These are phyloP conservation scores for Eunapius fragilis DNA, from an alignment of 37 sponge, comb jelly and placozoan species.

Conservation along the genomic window DNA sequence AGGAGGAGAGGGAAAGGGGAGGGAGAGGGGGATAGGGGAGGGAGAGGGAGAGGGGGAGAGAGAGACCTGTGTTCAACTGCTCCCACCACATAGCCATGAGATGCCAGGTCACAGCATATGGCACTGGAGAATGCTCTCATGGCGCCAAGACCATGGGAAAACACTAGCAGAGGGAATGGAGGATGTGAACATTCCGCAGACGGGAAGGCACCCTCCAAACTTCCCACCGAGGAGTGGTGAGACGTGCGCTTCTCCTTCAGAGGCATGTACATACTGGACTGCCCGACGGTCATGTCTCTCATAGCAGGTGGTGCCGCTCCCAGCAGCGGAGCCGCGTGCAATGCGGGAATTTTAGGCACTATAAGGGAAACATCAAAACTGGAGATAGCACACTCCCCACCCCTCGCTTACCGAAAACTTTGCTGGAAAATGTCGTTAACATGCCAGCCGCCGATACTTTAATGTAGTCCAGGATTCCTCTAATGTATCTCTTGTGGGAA, in stretches of 20 bases:
- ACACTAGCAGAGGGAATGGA: constrained; percentile 63
- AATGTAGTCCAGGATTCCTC: constrained; percentile 27
- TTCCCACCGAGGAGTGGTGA: not conserved
- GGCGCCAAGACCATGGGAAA: constrained; percentile 73
- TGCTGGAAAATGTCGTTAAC: not conserved
- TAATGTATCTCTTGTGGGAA: constrained; percentile 53
- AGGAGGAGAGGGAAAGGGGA: too few relatives aligned
- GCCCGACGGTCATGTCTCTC: not conserved
- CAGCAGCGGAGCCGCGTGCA: constrained; percentile 43
- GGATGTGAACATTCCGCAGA: not conserved
- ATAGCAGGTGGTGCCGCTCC: constrained; percentile 1
- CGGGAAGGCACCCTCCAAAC: not conserved
- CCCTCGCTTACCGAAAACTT: constrained; percentile 25
- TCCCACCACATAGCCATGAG: constrained; percentile 80
- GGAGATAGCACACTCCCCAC: too few relatives aligned
- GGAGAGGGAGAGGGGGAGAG: too few relatives aligned
- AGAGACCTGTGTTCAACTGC: constrained; percentile 75
- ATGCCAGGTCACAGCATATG: constrained; percentile 78
- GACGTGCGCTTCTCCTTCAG: not conserved
- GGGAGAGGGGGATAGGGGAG: too few relatives aligned
- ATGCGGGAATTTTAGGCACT: constrained; percentile 56
- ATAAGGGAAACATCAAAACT: not conserved
- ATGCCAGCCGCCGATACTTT: constrained; percentile 4
- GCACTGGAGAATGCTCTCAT: constrained; percentile 68
- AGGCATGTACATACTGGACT: not conserved